A percentile compares a stretch with the other conserved stretches of the same genome.
Conservation (phyloP, 2,888 invertebrate genomes). For the Lithophane socia region DNA sequence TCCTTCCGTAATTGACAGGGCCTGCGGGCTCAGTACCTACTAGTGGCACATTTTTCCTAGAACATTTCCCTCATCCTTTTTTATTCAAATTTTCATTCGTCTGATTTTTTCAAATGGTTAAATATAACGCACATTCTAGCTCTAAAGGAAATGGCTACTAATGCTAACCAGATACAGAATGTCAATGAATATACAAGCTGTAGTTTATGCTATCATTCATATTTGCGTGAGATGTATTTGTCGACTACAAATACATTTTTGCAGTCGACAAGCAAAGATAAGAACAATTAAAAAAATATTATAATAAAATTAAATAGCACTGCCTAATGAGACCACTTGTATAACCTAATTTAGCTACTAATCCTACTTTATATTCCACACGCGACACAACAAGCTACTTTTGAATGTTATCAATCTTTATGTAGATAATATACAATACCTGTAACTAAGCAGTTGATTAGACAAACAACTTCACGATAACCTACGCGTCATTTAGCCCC, state of each 20-base stretch:
- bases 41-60: slow-evolving; percentile 10
- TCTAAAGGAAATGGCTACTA: not conserved
- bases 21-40: slow-evolving; percentile 21
- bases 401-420: slow-evolving; percentile 11
- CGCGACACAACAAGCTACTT: not conserved
- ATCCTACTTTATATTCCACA: slow-evolving; percentile 1
- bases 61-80: slow-evolving; percentile 5
- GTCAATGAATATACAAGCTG: not conserved
- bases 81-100: slow-evolving; percentile 3
- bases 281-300: slow-evolving; percentile 1
- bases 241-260: too few relatives aligned
- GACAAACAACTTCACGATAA: slow-evolving; percentile 36
- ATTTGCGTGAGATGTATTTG: too few relatives aligned
- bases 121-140: not conserved
- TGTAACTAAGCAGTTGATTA: not conserved
- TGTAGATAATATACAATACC: not conserved
- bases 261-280: not conserved
- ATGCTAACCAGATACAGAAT: not conserved
- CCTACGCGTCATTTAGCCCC: slow-evolving; percentile 9
- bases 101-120: not conserved
- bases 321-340: not conserved
- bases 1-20: slow-evolving; percentile 19
- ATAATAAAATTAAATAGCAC: not conserved
- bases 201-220: not conserved
- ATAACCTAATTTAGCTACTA: slow-evolving; percentile 6